Conservation (phyloP, 2,888 invertebrate species). For the Drosophila cognata region DNA sequence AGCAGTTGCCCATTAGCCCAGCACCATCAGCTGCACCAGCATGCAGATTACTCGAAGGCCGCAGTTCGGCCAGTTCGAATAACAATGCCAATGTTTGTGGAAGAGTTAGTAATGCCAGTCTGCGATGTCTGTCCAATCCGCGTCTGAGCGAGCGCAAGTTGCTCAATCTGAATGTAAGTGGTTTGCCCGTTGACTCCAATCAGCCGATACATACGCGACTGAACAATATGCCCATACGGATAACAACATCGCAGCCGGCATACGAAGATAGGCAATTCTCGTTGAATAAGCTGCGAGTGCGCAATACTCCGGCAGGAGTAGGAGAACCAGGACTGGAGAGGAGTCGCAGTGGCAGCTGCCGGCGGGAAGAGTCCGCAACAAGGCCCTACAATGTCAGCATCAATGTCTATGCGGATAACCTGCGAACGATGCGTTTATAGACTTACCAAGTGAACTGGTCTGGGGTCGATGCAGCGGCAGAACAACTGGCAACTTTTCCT, state of each 20-base stretch:
- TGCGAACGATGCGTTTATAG: slow-evolving; percentile 53
- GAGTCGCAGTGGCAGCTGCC: background rate
- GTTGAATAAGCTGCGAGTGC: slow-evolving; percentile 45
- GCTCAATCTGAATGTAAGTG: slow-evolving; percentile 47
- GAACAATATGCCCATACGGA: slow-evolving; percentile 66
- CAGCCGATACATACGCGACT: slow-evolving; percentile 52
- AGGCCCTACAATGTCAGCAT: slow-evolving; percentile 71
- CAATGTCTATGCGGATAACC: slow-evolving; percentile 73
- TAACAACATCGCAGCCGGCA: slow-evolving; percentile 49
- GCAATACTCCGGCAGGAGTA: slow-evolving; percentile 5
- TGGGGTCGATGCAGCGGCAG: slow-evolving; percentile 21
- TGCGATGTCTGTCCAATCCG: slow-evolving; percentile 14
- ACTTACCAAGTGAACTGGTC: background rate
- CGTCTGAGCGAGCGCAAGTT: slow-evolving; percentile 46
- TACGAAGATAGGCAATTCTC: slow-evolving; percentile 45
- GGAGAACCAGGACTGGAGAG: background rate
- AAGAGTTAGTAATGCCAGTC: slow-evolving; percentile 6
- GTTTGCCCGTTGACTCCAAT: slow-evolving; percentile 21
- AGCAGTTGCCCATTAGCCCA: background rate
- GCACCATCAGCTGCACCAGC: background rate
- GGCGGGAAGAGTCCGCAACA: background rate
- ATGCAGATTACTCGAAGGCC: slow-evolving; percentile 15
- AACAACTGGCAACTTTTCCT: slow-evolving; percentile 8
- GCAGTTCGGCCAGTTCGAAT: slow-evolving; percentile 46
- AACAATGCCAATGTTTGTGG: slow-evolving; percentile 33